phyloP scores from a whole-genome alignment of 2,113 vertebrate genomes.

The Nettapus auritus region DNA sequence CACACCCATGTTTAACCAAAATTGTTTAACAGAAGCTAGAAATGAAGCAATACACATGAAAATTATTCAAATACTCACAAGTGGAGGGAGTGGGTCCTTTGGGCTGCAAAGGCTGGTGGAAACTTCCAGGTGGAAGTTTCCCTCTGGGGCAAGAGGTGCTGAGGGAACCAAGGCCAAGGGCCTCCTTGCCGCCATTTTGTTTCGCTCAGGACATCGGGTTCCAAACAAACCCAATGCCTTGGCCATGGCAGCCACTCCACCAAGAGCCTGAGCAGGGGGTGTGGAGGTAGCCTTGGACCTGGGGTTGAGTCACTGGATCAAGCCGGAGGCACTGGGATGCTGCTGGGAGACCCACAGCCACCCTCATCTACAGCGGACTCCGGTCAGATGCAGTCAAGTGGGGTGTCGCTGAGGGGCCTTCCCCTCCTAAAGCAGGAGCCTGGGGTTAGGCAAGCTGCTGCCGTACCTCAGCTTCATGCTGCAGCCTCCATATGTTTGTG shows the following conservation, averaged over 20 bases:
- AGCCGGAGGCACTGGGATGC: not conserved
- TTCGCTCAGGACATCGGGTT: not conserved
- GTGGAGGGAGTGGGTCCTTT: not conserved
- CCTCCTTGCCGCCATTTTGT: not conserved
- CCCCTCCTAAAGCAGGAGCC: not conserved
- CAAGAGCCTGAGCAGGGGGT: not conserved
- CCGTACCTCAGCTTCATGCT: fast-evolving
- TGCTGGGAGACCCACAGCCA: not conserved
- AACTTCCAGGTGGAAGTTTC: not conserved
- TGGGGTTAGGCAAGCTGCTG: not conserved
- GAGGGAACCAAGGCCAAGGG: not conserved
- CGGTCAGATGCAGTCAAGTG: not conserved
- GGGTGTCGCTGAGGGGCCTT: not conserved
- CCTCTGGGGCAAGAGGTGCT: not conserved
- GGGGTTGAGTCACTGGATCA: not conserved
- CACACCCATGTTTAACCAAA: fast-evolving
- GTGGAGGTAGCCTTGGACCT: fast-evolving
- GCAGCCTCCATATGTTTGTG: not conserved
- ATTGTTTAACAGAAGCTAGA: not conserved
- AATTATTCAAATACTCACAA: not conserved
- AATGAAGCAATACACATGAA: not conserved
- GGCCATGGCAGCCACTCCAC: not conserved
- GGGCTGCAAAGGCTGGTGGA: not conserved
- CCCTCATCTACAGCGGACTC: not conserved
- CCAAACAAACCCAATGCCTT: not conserved